Evolutionary conservation across 2,113 vertebrate genomes (phyloP).

Genomic region (Aplodontia rufa): DNA sequence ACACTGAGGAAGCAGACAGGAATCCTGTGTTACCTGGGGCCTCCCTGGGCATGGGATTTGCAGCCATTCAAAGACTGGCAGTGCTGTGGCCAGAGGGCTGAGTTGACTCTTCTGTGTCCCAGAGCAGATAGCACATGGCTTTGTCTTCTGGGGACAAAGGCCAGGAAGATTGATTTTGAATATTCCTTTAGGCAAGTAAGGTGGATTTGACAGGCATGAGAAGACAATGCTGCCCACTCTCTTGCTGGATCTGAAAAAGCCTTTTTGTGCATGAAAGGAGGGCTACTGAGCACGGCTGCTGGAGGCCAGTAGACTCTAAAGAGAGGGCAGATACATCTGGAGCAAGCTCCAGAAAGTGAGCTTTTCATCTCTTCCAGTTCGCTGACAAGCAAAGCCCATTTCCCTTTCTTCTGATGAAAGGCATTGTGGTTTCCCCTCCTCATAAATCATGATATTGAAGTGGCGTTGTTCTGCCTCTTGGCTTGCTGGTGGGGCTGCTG

Average conservation of each 20-base stretch:
- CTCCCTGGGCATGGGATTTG: not conserved
- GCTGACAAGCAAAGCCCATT: not conserved
- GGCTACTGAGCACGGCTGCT: not conserved
- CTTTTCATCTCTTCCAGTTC: not conserved
- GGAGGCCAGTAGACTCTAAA: not conserved
- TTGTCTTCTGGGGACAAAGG: not conserved
- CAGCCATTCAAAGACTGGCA: not conserved
- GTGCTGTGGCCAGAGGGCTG: not conserved
- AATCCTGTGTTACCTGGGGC: not conserved
- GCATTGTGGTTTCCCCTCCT: not conserved
- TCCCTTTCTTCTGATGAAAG: not conserved
- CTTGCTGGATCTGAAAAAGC: not conserved
- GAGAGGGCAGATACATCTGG: not conserved
- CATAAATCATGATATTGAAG: not conserved
- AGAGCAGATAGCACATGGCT: not conserved
- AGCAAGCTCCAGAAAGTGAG: not conserved
- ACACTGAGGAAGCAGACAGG: not conserved
- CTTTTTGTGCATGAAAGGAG: not conserved
- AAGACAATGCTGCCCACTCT: not conserved
- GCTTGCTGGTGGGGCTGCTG: not conserved
- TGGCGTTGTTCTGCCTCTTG: not conserved
- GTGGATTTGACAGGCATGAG: not conserved
- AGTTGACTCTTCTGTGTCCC: not conserved
- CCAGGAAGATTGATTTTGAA: not conserved
- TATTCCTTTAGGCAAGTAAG: not conserved